A percentile compares a stretch with the other conserved stretches of the same genome.
Evolutionary conservation across 1,140 invertebrate species (phyloP).

Genomic region (Thaumetopoea pityocampa): DNA sequence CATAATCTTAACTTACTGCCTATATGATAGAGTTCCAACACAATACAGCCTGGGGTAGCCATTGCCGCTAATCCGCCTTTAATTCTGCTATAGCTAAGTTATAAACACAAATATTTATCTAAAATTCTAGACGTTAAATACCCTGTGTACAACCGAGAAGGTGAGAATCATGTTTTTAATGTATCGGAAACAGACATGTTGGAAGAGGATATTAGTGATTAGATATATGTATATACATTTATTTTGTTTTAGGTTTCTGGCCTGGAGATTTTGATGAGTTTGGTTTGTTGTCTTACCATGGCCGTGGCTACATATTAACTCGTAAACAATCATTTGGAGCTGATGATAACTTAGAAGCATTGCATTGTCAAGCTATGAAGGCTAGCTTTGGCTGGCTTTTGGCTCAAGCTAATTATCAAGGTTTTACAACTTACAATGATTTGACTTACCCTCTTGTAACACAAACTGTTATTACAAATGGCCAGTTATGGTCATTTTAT

Average conservation of each 20-base stretch:
- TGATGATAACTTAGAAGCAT: slow-evolving; percentile 77
- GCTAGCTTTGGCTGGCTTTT: slow-evolving; percentile 88
- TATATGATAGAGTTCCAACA: too few species aligned
- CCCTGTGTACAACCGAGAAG: too few species aligned
- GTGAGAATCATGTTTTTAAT: too few species aligned
- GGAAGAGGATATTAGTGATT: too few species aligned
- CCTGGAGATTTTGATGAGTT: slow-evolving; percentile 85
- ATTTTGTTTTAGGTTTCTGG: slow-evolving; percentile 82
- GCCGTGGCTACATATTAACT: slow-evolving; percentile 74
- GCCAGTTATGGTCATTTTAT: slow-evolving; percentile 88
- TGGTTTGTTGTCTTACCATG: slow-evolving; percentile 85
- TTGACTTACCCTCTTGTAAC: slow-evolving; percentile 91
- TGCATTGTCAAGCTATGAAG: slow-evolving; percentile 84
- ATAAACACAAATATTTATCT: too few species aligned
- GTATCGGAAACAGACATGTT: too few species aligned
- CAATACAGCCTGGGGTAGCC: too few species aligned
- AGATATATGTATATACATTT: too few species aligned
- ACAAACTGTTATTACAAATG: slow-evolving; percentile 91
- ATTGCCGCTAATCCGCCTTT: too few species aligned
- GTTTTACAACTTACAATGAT: slow-evolving; percentile 92
- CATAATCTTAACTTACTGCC: too few species aligned
- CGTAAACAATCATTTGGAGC: slow-evolving; percentile 68
- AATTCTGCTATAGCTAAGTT: too few species aligned
- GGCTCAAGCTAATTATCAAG: slow-evolving; percentile 89
- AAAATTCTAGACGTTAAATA: too few species aligned